These are phyloP conservation scores for Nomada goodeniana DNA, from an alignment of 2,888 invertebrate species.

Conservation along the genomic window DNA sequence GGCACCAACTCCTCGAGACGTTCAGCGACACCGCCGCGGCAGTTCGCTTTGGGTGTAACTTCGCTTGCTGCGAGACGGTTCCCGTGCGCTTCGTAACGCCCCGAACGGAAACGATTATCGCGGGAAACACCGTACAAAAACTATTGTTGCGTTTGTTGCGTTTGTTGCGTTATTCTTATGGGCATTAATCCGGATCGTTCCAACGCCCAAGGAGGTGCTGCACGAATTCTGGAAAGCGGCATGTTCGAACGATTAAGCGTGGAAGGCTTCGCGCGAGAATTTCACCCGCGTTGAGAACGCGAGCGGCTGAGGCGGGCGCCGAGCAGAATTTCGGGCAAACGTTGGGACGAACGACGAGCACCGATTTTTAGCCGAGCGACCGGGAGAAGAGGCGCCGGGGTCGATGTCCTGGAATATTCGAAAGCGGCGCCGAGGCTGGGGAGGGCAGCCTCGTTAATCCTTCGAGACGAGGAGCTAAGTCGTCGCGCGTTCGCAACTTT, in stretches of 20 bases:
- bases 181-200: no score
- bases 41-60: constrained; percentile 16
- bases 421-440: constrained; percentile 40
- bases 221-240: no score
- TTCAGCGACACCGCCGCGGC: neutral
- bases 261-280: neutral
- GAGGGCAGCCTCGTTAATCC: constrained; percentile 64
- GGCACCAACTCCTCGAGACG: neutral
- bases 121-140: no score
- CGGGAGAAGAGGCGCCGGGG: constrained; percentile 36
- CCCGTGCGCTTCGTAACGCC: constrained; percentile 11
- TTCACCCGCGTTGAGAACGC: constrained; percentile 4
- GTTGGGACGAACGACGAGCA: constrained; percentile 53
- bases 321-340: constrained; percentile 58
- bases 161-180: no score
- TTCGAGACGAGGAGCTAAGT: constrained; percentile 52
- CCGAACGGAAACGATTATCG: neutral
- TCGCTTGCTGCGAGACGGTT: constrained; percentile 30
- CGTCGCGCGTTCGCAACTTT: constrained; percentile 50
- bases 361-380: constrained; percentile 28
- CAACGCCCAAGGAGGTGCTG: no score
- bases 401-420: constrained; percentile 63
- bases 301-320: neutral
- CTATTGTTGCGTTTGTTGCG: no score
- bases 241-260: no score